Conservation (phyloP, 2,113 vertebrate species). For the Tringa solitaria region DNA sequence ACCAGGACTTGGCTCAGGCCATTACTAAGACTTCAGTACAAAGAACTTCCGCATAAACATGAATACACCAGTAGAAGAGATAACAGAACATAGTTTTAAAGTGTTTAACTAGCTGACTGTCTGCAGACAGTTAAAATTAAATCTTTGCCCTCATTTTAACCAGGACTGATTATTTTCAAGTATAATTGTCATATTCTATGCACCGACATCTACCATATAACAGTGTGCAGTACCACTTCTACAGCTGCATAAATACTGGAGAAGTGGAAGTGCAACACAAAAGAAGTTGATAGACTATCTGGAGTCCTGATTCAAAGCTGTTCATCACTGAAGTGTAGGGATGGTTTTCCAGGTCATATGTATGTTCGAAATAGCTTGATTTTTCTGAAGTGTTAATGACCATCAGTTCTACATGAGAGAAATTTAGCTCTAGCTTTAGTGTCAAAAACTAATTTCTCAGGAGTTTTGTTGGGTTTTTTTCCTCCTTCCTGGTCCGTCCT, state of each 20-base stretch:
- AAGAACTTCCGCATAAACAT: neutral
- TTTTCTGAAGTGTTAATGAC: neutral
- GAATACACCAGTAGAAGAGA: neutral
- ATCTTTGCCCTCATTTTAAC: neutral
- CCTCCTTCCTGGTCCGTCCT: neutral
- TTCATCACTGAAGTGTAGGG: neutral
- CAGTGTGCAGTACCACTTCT: neutral
- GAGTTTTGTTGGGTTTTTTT: neutral
- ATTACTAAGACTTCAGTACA: neutral
- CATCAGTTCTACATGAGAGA: neutral
- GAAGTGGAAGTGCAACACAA: neutral
- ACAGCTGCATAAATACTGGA: neutral
- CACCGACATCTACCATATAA: neutral
- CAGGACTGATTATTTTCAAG: neutral
- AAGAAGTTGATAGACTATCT: neutral
- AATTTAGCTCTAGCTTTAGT: neutral
- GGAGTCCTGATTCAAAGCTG: neutral
- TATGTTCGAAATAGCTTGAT: neutral
- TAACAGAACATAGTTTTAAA: neutral
- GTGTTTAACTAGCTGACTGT: neutral
- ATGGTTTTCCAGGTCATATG: neutral
- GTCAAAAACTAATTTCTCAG: neutral
- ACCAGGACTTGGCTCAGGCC: neutral
- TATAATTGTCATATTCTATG: neutral
- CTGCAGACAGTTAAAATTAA: neutral